A percentile compares a stretch with the other conserved stretches of the same genome.
Evolutionary conservation across 2,113 vertebrate species (phyloP).

Genomic region (Colaptes auratus): DNA sequence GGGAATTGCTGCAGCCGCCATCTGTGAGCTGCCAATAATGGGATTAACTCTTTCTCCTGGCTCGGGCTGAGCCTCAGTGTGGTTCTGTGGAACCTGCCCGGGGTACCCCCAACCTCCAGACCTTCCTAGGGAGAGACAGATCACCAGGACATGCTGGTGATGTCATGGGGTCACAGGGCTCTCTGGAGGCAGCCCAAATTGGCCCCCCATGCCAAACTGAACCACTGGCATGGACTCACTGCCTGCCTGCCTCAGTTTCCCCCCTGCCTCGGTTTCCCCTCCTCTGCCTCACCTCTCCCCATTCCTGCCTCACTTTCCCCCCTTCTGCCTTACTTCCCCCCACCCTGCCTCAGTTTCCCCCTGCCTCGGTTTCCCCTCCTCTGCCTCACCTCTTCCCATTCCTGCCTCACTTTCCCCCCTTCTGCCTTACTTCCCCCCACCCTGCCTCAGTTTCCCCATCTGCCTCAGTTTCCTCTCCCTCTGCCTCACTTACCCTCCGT

Average conservation of each 20-base stretch:
- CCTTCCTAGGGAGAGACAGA: background rate
- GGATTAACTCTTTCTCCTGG: slow-evolving; percentile 59
- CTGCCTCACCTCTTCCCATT: background rate
- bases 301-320: background rate
- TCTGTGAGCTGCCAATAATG: slow-evolving; percentile 64
- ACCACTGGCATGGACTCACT: rapidly evolving
- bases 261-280: background rate
- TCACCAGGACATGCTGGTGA: background rate
- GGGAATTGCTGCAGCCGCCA: slow-evolving; percentile 31
- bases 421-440: background rate
- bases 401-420: background rate
- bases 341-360: background rate
- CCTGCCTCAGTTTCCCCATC: background rate
- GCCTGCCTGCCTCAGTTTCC: background rate
- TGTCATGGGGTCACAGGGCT: background rate
- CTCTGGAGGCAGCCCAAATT: background rate
- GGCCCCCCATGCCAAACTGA: background rate
- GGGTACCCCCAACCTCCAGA: background rate
- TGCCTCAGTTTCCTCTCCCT: background rate
- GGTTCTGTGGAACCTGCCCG: background rate
- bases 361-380: too few relatives aligned
- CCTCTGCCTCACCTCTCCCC: too few relatives aligned
- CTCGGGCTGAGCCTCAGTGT: background rate
- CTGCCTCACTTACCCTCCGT: background rate
- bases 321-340: background rate